Evolutionary conservation across 64 coral and sea anemone species (phyloP).

Genomic region (Montipora foliosa): DNA sequence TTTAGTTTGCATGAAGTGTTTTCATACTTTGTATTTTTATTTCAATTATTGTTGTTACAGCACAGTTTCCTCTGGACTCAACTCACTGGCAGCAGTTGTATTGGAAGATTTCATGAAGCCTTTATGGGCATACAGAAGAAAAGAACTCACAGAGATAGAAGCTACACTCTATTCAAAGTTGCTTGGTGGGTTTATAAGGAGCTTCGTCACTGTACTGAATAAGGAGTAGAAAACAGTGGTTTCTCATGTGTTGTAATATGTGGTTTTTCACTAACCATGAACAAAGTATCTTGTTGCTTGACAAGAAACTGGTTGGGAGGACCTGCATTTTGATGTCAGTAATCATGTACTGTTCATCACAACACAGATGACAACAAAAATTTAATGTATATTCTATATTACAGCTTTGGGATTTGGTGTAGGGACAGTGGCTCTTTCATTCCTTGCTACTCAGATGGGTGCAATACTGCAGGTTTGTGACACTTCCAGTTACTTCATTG

Average conservation of each 20-base stretch:
- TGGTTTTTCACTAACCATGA: background rate
- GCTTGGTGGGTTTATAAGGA: slow-evolving; percentile 55
- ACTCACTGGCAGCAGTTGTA: slow-evolving; percentile 93
- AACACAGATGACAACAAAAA: background rate
- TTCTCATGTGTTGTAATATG: background rate
- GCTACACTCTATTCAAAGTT: slow-evolving; percentile 87
- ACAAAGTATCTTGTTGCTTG: background rate
- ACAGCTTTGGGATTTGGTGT: slow-evolving; percentile 85
- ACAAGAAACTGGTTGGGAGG: background rate
- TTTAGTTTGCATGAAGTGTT: too few relatives aligned
- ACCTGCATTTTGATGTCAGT: too few relatives aligned
- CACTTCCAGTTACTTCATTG: background rate
- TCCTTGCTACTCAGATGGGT: slow-evolving; percentile 84
- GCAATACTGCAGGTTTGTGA: slow-evolving; percentile 82
- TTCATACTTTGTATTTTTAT: background rate
- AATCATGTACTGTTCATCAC: too few relatives aligned
- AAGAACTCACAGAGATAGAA: slow-evolving; percentile 51
- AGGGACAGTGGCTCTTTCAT: slow-evolving; percentile 87
- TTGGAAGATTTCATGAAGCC: slow-evolving; percentile 96
- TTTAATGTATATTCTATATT: background rate
- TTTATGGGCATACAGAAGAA: slow-evolving; percentile 27
- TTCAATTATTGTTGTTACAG: slow-evolving; percentile 39
- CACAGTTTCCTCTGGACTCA: slow-evolving; percentile 94
- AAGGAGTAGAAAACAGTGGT: too few relatives aligned
- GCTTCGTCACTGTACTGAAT: background rate